Conservation (phyloP, 2,797 vertebrate genomes). For the Danio choprae region DNA sequence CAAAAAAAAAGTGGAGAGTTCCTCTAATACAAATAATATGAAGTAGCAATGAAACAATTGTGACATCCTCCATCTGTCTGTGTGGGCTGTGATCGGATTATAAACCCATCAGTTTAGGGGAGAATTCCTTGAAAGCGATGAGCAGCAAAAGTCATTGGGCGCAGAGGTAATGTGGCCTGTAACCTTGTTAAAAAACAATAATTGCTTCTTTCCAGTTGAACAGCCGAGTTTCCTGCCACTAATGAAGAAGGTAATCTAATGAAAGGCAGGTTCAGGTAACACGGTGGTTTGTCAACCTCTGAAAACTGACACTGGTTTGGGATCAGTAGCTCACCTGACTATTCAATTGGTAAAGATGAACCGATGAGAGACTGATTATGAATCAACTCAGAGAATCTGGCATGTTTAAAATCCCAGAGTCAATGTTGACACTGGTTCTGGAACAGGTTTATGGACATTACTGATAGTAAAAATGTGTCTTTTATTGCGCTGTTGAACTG, state of each 20-base stretch:
- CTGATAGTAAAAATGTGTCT: slow-evolving; percentile 6
- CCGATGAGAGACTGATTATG: slow-evolving; percentile 2
- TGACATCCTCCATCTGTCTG: background rate
- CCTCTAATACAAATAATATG: slow-evolving; percentile 5
- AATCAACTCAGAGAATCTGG: background rate
- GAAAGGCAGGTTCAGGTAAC: slow-evolving; percentile 39
- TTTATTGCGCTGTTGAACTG: slow-evolving; percentile 7
- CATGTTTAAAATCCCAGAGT: background rate
- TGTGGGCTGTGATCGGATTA: slow-evolving; percentile 29
- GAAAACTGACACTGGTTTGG: slow-evolving; percentile 9
- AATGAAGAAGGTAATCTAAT: slow-evolving; percentile 68
- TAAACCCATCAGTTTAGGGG: slow-evolving; percentile 36
- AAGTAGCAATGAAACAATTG: background rate
- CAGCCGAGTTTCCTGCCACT: slow-evolving; percentile 69
- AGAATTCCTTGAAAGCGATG: slow-evolving; percentile 45
- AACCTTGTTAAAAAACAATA: slow-evolving; percentile 65
- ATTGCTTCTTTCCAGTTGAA: slow-evolving; percentile 60
- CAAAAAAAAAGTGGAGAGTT: too few relatives aligned
- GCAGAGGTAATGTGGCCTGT: slow-evolving; percentile 28
- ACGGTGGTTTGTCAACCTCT: slow-evolving; percentile 9
- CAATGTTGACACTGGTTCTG: slow-evolving; percentile 24
- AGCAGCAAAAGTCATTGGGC: slow-evolving; percentile 34
- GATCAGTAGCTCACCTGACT: background rate
- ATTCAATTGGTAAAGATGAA: slow-evolving; percentile 2
- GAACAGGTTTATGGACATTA: background rate